A percentile compares a stretch with the other conserved stretches of the same genome.
Conservation (phyloP, 2,797 vertebrate genomes). For the Eremophila alpestris region DNA sequence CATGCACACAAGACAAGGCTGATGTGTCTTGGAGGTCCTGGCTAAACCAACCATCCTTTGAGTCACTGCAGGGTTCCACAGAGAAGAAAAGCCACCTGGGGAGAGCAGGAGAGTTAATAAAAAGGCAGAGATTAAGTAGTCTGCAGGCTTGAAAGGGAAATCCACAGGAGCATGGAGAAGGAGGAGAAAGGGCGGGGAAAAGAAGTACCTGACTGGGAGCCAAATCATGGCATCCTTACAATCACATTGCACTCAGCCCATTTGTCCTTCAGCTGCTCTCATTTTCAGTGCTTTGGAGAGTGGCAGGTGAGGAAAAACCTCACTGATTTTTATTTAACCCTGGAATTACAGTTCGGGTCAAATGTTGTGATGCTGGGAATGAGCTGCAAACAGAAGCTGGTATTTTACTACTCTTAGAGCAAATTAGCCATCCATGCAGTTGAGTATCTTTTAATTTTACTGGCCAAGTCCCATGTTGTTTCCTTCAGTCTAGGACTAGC, state of each 20-base stretch:
- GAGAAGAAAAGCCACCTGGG: neutral
- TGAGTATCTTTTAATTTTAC: neutral
- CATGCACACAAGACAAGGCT: neutral
- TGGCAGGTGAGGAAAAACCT: neutral
- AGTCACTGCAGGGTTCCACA: accelerated
- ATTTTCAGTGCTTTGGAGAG: neutral
- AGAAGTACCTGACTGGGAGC: neutral
- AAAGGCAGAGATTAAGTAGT: neutral
- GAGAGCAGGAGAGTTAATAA: neutral
- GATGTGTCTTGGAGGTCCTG: neutral
- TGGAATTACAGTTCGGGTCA: neutral
- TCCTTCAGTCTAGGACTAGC: neutral
- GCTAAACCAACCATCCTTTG: neutral
- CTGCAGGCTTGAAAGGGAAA: neutral
- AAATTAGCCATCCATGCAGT: neutral
- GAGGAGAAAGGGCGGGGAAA: neutral
- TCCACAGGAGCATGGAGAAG: accelerated
- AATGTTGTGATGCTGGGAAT: neutral
- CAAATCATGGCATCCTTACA: neutral
- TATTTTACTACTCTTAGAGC: neutral
- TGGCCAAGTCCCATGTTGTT: neutral
- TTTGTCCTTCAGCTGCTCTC: neutral
- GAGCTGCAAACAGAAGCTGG: neutral
- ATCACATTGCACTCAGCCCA: accelerated
- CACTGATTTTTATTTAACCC: neutral